Base-by-base conservation (phyloP, 2,113 vertebrate genomes). In the Bostrychus sinensis region DNA sequence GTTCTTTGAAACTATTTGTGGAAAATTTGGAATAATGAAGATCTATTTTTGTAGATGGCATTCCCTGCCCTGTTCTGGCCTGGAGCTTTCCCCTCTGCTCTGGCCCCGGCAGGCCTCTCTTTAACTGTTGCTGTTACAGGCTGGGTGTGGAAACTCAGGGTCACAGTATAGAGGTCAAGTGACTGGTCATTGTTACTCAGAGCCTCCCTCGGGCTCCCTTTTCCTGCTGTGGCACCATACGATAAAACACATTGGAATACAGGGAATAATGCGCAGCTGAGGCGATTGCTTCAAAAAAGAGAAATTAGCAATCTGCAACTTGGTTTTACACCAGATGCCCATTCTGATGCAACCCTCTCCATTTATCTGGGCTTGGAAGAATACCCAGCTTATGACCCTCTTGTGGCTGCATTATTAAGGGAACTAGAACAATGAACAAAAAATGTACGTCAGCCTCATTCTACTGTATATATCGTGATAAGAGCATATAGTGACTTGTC, bases 221-320 rank as follows among this genome's bases (percentile, higher is more conserved):
- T 92, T 98, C 96, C 96, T 96, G 95, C 94, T 91, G 88, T 93
- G 92, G 91, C 91, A 89, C 91, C 92, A 83, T 66, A 75, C 93
- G 95, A 97, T 97, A 95, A 96, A 93, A 87, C 81, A 84, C 91
- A 79, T 79, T 78, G 89, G 93, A 93, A 96, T 94, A 97, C 96
- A 94, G 91, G 92, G 48, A 71, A 56, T 67, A 69, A 23, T 69
- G 70, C 39, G 19, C 50, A 20, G 51, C 39, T 48, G 12, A n/a
- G 56, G 55, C 36, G 39, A 30, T n/a, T 20, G 46, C 53, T 66
- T 66, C 5, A 62, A 55, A 32, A 76, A 77, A 75, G 26, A 34
- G 58, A 50, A 43, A 12, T 46, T n/a, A n/a, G n/a, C n/a, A n/a
- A n/a, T n/a, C n/a, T n/a, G n/a, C n/a, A n/a, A n/a, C n/a, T n/a